Base-by-base conservation (phyloP, 2,113 vertebrate genomes). In the Hyperopisus bebe region DNA sequence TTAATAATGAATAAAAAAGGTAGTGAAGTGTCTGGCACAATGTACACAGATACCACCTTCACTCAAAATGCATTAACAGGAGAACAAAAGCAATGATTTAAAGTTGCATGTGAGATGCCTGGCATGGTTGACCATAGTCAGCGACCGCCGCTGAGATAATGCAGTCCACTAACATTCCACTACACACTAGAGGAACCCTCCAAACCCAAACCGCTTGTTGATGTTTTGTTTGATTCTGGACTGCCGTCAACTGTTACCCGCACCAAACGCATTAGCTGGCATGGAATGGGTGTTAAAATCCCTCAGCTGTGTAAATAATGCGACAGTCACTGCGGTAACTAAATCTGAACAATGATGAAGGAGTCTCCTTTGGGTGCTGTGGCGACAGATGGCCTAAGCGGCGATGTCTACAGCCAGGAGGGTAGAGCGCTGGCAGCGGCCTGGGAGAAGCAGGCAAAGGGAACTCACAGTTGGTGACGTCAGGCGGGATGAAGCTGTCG, bases 381-480 rank as follows among this genome's bases (percentile, higher is more conserved):
- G 85, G 55, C 7, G 21, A 88, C 87, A 88, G 87, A 88, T 44
- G 51, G 53, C 53, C 87, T 66, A 39, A 24, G 48, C 19, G 55
- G 55, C 58, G 19, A 62, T 86, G 85, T 27, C 44, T 44, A 86
- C n/a, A n/a, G 27, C 6, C 62, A 77, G 58, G 44, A 46, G 3
- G 62, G 58, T 11, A 46, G 58, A 42, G 87, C 3, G 46, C 11
- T 77, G 88, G 58, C 44, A 74, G 51, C 5, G 47, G 70, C n/a
- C 46, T 27, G 47, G 27, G 31, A 39, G 70, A 47, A 31, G 15
- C n/a, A 3, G 50, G 47, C 19, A 3, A 35, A 84, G 50, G 3
- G 86, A 89, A 97, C 98, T 98, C 94, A 99, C 98, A 97, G 89
- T 97, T 98, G 85, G 97, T 98, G 96, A 99, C 96, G 91, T 99